These are phyloP conservation scores for Parazoanthus swiftii DNA, from an alignment of 92 coral and sea anemone genomes.

Conservation along the genomic window DNA sequence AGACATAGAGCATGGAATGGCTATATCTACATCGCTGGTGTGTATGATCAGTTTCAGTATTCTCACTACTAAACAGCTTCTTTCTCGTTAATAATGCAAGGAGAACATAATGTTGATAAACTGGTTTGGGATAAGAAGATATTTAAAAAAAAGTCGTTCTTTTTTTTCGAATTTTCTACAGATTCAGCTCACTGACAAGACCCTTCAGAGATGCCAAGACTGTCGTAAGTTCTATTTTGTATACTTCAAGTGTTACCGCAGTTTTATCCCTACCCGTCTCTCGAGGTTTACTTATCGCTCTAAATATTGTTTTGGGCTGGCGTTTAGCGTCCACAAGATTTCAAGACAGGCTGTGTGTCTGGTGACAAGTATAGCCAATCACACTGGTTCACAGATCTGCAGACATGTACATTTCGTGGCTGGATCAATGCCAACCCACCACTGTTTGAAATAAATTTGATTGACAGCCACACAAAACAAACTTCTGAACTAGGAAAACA, in stretches of 20 bases:
- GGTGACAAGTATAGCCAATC: neutral
- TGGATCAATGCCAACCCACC: neutral
- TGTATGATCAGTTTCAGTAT: no score
- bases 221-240: slow-evolving; percentile 2
- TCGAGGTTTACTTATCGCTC: neutral
- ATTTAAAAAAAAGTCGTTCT: neutral
- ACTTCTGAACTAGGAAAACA: no score
- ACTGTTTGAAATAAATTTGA: neutral
- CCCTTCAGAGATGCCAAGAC: neutral
- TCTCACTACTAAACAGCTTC: neutral
- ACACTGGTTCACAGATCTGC: no score
- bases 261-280: neutral
- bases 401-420: no score
- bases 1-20: no score
- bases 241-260: neutral
- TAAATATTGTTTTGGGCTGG: neutral
- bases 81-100: neutral
- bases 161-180: neutral
- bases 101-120: neutral
- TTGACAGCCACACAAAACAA: neutral
- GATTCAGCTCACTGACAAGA: slow-evolving; percentile 3
- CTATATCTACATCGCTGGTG: no score
- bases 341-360: neutral
- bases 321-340: no score
- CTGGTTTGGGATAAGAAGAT: neutral